Evolutionary conservation across 2,888 invertebrate species (phyloP).

Genomic region (Scaptomyza caliginosa): DNA sequence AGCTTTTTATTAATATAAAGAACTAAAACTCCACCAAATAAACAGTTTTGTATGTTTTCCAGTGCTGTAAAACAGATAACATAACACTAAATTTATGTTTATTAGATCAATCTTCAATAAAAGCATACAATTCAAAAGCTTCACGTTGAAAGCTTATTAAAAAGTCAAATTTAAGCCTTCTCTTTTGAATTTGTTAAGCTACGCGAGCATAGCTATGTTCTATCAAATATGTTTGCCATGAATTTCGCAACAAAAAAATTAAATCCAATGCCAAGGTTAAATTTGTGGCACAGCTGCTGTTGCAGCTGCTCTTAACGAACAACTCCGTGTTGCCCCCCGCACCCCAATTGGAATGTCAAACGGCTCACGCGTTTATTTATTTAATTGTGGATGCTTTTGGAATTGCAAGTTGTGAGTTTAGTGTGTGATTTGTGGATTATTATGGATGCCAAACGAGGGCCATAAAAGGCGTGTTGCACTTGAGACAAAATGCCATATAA

Average conservation of each 20-base stretch:
- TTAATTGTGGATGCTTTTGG: constrained; percentile 29
- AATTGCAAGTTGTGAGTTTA: constrained; percentile 21
- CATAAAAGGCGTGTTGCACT: constrained; percentile 70
- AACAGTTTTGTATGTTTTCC: too few relatives aligned
- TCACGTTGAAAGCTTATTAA: neutral
- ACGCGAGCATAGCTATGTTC: constrained; percentile 27
- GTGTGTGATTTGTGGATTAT: constrained; percentile 26
- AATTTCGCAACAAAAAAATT: constrained; percentile 63
- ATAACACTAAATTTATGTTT: too few relatives aligned
- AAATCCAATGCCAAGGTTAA: constrained; percentile 77
- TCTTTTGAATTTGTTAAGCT: constrained; percentile 34
- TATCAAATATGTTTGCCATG: constrained; percentile 47
- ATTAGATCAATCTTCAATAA: too few relatives aligned
- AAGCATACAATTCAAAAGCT: too few relatives aligned
- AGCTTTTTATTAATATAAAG: too few relatives aligned
- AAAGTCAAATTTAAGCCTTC: constrained; percentile 1
- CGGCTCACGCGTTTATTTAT: constrained; percentile 60
- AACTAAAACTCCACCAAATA: too few relatives aligned
- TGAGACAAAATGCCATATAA: constrained; percentile 62
- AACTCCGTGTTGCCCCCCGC: neutral
- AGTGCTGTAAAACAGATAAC: too few relatives aligned
- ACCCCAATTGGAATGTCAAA: constrained; percentile 68
- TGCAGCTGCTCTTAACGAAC: neutral
- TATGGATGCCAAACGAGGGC: constrained; percentile 46
- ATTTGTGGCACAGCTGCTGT: constrained; percentile 61